A percentile compares a stretch with the other conserved stretches of the same genome.
These are phyloP conservation scores for Drosophila rubida DNA, from an alignment of 2,888 invertebrate species.

Conservation along the genomic window DNA sequence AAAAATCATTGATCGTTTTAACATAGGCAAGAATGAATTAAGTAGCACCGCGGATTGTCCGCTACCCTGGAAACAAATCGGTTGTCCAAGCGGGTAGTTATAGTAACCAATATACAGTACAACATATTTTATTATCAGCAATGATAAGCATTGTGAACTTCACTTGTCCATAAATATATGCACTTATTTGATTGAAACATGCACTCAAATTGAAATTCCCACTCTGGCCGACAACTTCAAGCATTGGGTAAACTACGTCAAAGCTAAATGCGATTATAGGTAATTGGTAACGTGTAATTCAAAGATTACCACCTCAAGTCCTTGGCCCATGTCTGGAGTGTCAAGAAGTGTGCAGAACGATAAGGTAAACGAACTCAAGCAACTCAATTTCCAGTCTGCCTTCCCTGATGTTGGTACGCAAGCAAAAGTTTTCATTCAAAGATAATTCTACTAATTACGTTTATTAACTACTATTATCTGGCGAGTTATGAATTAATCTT, in stretches of 20 bases:
- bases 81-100: no score
- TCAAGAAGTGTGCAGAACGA: neutral
- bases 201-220: neutral
- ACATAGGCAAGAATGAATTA: neutral
- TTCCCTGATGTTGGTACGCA: neutral
- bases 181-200: no score
- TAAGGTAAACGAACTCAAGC: conserved; percentile 1
- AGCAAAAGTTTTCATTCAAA: neutral
- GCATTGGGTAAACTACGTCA: neutral
- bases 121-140: no score
- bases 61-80: no score
- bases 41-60: neutral
- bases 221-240: neutral
- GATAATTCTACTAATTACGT: conserved; percentile 8
- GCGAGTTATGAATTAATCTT: conserved; percentile 26
- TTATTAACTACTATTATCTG: conserved; percentile 10
- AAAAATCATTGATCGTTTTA: neutral
- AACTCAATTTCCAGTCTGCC: neutral
- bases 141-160: no score
- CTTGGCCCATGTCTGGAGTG: neutral
- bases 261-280: neutral
- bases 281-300: conserved; percentile 1
- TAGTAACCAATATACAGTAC: no score
- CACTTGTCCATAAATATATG: no score
- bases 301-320: conserved; percentile 1